Percentiles rank a stretch among this genome's conserved stretches.
phyloP scores from a whole-genome alignment of 2,797 vertebrate species.

The Lepus townsendii region DNA sequence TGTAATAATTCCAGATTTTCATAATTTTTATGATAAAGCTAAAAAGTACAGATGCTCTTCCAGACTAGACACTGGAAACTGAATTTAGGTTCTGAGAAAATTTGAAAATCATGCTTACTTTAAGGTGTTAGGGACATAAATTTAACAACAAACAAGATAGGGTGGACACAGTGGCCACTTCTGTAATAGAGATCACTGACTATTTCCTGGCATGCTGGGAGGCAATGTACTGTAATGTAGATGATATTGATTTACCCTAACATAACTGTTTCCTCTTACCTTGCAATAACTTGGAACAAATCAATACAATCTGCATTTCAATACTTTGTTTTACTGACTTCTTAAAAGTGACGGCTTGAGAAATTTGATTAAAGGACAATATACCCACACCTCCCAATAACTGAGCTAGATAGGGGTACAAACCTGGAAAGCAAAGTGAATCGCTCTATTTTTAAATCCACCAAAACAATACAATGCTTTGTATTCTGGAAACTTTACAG shows the following conservation, averaged over 20 bases:
- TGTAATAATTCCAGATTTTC: background rate
- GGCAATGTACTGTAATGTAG: conserved; percentile 73
- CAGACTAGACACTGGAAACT: conserved; percentile 54
- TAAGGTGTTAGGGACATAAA: conserved; percentile 61
- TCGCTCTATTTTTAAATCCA: conserved; percentile 80
- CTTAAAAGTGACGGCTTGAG: conserved; percentile 77
- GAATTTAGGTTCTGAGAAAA: conserved; percentile 73
- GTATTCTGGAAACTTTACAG: conserved; percentile 43
- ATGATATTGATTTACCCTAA: conserved; percentile 76
- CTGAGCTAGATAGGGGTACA: conserved; percentile 55
- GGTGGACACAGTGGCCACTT: conserved; percentile 68
- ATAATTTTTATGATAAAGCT: conserved; percentile 15
- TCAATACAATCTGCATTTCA: conserved; percentile 84
- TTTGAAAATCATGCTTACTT: conserved; percentile 64
- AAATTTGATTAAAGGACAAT: conserved; percentile 75
- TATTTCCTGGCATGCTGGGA: conserved; percentile 74
- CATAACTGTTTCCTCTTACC: conserved; percentile 76
- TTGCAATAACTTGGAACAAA: conserved; percentile 79
- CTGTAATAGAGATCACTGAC: conserved; percentile 70
- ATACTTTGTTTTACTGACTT: conserved; percentile 79
- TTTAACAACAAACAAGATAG: conserved; percentile 61
- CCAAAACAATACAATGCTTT: conserved; percentile 69
- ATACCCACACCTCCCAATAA: conserved; percentile 78
- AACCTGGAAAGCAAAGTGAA: conserved; percentile 73
- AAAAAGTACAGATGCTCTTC: background rate